Evolutionary conservation across 2,797 vertebrate genomes (phyloP), one percentile per base, ranked within the genome.

Genomic region (Poeciliopsis gracilis): DNA sequence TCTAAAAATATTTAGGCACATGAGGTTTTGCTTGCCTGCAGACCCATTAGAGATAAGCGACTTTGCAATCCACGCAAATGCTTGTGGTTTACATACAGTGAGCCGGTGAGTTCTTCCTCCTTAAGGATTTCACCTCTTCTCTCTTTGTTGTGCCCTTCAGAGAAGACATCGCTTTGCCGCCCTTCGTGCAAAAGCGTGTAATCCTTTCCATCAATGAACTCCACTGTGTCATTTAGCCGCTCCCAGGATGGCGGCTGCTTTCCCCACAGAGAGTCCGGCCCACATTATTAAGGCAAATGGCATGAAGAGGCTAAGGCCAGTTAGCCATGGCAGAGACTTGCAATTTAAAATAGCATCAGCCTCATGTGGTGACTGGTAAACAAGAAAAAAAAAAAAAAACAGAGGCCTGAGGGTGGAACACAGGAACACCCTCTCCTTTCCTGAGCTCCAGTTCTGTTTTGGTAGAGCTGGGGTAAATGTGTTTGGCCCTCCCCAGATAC

Each of bases 191-290:
- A 69, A 69, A 85, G 93, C 91, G 82, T 92, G 89, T 94, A 94
- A 95, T 94, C 91, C 93, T 91, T 93, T 92, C 92, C 93, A 95
- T 94, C 94, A 94, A 92, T 94, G 91, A 94, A 94, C 92, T 91
- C 93, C 87, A 87, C 88, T 90, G 91, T 91, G 93, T 94, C 93
- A 92, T 95, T 94, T 94, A 92, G 93, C 92, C 85, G 80, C 88
- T 95, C 91, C 84, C 93, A 87, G 91, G 91, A 94, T 91, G 92
- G 88, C 49, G 87, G 92, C 90, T 82, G 82, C 90, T 94, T 82
- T 88, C 88, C 91, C 90, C 80, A 86, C 84, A n/a, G 92, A 93
- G 92, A 91, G 87, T 90, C 88, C 91, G 4, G 90, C 90, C 91
- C 91, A 90, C 87, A 84, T 95, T 94, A 94, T 94, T 92, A 92